Base-by-base conservation (phyloP, 1,140 invertebrate species). In the Trichoplusia ni region DNA sequence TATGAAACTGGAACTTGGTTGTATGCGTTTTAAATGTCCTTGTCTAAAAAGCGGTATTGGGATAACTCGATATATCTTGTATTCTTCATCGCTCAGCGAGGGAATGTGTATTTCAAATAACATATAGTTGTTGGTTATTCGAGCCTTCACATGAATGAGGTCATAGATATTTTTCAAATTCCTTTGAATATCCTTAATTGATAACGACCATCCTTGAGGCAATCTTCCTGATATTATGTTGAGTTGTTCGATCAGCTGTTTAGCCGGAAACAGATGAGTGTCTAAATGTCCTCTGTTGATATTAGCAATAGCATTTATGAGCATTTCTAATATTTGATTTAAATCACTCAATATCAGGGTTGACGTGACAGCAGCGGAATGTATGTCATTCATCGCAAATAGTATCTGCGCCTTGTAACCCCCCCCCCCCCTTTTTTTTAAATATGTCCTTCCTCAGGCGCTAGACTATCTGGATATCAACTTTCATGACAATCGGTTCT, bases 211-310 rank as follows among this genome's bases (percentile, higher is more conserved):
- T 44, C 40, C 40, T 5, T 21, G 40, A n/a, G 40, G 40, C 40
- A 44, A 23, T n/a, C 18, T 44, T 23, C 18, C 40, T 2, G 40
- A 44, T 44, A 44, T 44, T 44, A 44, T 44, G 40, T 44, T 44
- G 8, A 44, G 40, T 9, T 44, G 40, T 44, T 44, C 19, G 4
- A 44, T 44, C 8, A 44, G 19, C 23, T 44, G 40, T 3, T 44
- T 44, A 44, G 40, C 40, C 19, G 40, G 40, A 44, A 44, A 44
- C 5, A 23, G 40, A 44, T 44, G 40, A 2, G 40, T 44, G 9
- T 44, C 40, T 23, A 44, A 44, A 44, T 44, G 40, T 21, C 40
- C 40, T 44, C 19, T 44, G 19, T 44, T n/a, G 4, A 44, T 44
- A 8, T 44, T 44, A 14, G 40, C 40, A 9, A 44, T 6, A 21